phyloP scores from a whole-genome alignment of 2,888 invertebrate species.

The Drosophila greeni region DNA sequence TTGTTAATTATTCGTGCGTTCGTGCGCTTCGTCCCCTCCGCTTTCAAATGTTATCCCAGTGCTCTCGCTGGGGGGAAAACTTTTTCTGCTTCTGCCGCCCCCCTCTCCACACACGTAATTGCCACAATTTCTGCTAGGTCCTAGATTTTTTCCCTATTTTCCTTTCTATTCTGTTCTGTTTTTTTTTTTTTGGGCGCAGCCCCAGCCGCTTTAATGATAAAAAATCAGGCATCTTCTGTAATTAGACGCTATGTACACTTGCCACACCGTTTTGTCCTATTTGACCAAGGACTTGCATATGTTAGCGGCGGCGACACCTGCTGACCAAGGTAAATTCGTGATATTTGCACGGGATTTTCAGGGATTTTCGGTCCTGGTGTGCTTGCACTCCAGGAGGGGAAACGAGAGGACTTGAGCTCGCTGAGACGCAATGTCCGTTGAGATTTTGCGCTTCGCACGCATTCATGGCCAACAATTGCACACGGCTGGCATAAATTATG shows the following conservation, averaged over 20 bases:
- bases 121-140: conserved; percentile 62
- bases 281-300: conserved; percentile 26
- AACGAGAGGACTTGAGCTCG: neutral
- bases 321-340: conserved; percentile 27
- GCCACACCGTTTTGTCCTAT: conserved; percentile 31
- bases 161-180: neutral
- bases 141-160: conserved; percentile 12
- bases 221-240: conserved; percentile 36
- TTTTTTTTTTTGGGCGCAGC: neutral
- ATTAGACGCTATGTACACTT: conserved; percentile 42
- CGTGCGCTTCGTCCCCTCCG: conserved; percentile 42
- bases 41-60: conserved; percentile 30
- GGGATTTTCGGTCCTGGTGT: conserved; percentile 8
- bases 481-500: conserved; percentile 67
- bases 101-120: conserved; percentile 59
- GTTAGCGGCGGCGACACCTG: conserved; percentile 26
- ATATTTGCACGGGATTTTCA: conserved; percentile 22
- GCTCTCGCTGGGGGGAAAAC: conserved; percentile 29
- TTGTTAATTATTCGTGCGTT: conserved; percentile 74
- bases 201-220: conserved; percentile 35
- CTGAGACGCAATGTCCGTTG: conserved; percentile 3
- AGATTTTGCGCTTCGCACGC: conserved; percentile 25
- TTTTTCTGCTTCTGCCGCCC: conserved; percentile 44
- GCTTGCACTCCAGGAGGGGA: neutral
- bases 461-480: conserved; percentile 48